These are phyloP conservation scores for Cheilosia pagana DNA, from an alignment of 2,888 invertebrate genomes.

Conservation along the genomic window DNA sequence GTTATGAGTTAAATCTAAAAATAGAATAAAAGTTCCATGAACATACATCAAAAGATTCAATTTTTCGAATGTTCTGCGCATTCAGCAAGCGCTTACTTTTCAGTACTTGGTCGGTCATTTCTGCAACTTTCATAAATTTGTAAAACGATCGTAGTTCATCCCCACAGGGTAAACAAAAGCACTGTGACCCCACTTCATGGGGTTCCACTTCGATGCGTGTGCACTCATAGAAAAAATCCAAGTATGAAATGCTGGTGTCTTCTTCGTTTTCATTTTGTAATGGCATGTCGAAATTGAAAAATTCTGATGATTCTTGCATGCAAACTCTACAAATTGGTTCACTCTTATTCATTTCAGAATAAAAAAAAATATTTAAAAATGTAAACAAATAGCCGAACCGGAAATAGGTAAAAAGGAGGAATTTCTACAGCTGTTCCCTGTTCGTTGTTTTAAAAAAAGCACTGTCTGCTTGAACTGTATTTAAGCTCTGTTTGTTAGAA, in stretches of 20 bases:
- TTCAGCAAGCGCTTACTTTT: not conserved
- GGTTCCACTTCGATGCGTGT: conserved; percentile 67
- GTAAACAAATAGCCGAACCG: too few relatives aligned
- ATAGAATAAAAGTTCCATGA: too few relatives aligned
- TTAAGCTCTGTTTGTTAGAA: too few relatives aligned
- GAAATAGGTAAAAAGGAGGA: too few relatives aligned
- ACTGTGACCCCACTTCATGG: conserved; percentile 36
- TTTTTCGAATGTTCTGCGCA: too few relatives aligned
- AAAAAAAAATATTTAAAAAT: too few relatives aligned
- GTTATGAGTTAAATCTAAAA: too few relatives aligned
- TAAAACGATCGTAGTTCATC: conserved; percentile 51
- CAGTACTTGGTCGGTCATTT: conserved; percentile 39
- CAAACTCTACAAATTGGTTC: conserved; percentile 53
- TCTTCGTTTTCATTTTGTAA: conserved; percentile 49
- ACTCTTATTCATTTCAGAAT: conserved; percentile 27
- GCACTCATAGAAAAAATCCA: conserved; percentile 64
- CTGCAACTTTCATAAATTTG: conserved; percentile 48
- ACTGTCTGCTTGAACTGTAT: too few relatives aligned
- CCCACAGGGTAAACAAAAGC: conserved; percentile 62
- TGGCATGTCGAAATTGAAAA: conserved; percentile 48
- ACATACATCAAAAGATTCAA: too few relatives aligned
- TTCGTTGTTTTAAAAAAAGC: too few relatives aligned
- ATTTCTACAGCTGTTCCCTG: too few relatives aligned
- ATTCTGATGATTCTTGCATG: conserved; percentile 46
- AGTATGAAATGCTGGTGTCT: conserved; percentile 45